phyloP scores from a whole-genome alignment of 2,888 invertebrate species.

The Slavum lentiscoides region DNA sequence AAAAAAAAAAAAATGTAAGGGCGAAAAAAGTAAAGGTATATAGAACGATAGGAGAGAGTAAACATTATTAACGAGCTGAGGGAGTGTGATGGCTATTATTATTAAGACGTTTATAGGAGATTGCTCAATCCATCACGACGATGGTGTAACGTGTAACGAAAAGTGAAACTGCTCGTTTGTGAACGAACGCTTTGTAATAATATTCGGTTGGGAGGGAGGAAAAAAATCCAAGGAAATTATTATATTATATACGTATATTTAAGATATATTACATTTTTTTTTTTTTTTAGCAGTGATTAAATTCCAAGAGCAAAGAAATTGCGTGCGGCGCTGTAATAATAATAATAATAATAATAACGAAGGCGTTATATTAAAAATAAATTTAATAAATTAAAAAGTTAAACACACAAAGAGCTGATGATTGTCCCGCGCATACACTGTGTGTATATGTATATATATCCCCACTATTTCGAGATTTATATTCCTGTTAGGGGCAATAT shows the following conservation, averaged over 20 bases:
- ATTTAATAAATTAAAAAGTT: constrained; percentile 32
- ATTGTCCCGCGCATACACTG: constrained; percentile 34
- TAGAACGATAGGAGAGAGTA: constrained; percentile 4
- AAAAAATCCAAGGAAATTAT: constrained; percentile 6
- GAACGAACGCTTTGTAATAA: constrained; percentile 39
- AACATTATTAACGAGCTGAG: constrained; percentile 46
- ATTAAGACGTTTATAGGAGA: constrained; percentile 49
- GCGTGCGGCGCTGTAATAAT: constrained; percentile 2
- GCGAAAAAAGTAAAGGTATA: constrained; percentile 5
- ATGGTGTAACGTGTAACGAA: constrained; percentile 22
- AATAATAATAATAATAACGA: not conserved
- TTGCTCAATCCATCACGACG: constrained; percentile 47
- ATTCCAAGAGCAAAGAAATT: constrained; percentile 3
- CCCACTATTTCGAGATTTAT: constrained; percentile 44
- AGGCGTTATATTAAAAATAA: constrained; percentile 36
- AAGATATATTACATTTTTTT: no score
- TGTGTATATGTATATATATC: no score
- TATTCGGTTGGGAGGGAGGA: not conserved
- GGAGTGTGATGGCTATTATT: constrained; percentile 45
- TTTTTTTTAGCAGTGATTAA: constrained; percentile 17
- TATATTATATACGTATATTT: no score
- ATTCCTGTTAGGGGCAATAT: constrained; percentile 24
- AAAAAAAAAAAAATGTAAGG: not conserved
- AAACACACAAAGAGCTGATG: constrained; percentile 13
- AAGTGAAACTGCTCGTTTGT: constrained; percentile 40